These are phyloP conservation scores for Blera fallax DNA, from an alignment of 2,888 invertebrate genomes.

Conservation along the genomic window DNA sequence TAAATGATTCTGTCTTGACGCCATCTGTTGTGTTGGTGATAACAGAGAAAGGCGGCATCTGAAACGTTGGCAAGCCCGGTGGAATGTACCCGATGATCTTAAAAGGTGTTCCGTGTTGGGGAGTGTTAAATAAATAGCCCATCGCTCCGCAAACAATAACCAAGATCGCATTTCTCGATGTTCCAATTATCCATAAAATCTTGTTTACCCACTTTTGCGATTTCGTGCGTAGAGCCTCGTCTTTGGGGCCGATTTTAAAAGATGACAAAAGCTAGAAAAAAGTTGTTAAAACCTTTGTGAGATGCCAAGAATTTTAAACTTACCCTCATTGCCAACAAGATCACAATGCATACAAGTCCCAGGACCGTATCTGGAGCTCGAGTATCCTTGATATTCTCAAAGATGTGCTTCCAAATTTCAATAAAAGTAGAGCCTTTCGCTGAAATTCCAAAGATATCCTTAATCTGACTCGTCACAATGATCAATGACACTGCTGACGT, in stretches of 20 bases:
- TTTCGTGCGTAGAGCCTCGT: constrained; percentile 83
- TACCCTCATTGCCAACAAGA: constrained; percentile 90
- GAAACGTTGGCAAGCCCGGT: constrained; percentile 87
- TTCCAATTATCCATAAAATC: constrained; percentile 88
- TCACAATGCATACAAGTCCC: constrained; percentile 88
- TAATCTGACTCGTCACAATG: constrained; percentile 94
- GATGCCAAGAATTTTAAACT: constrained; percentile 4
- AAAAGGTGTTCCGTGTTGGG: constrained; percentile 83
- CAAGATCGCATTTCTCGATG: constrained; percentile 91
- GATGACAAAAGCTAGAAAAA: constrained; percentile 85
- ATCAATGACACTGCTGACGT: constrained; percentile 95
- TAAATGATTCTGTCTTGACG: constrained; percentile 82
- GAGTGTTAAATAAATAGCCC: constrained; percentile 82
- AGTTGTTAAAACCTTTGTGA: background rate
- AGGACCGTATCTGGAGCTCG: constrained; percentile 88
- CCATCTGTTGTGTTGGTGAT: constrained; percentile 83
- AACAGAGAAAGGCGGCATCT: constrained; percentile 86
- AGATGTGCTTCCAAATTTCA: constrained; percentile 89
- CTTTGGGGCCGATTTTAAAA: constrained; percentile 84
- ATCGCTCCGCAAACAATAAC: constrained; percentile 89
- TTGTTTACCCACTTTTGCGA: constrained; percentile 85
- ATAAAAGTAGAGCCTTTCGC: constrained; percentile 90
- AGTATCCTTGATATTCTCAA: constrained; percentile 86
- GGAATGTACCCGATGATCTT: constrained; percentile 89
- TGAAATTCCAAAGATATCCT: constrained; percentile 89